Evolutionary conservation across 2,797 vertebrate species (phyloP).

Genomic region (Amblyopsis hoosieri): DNA sequence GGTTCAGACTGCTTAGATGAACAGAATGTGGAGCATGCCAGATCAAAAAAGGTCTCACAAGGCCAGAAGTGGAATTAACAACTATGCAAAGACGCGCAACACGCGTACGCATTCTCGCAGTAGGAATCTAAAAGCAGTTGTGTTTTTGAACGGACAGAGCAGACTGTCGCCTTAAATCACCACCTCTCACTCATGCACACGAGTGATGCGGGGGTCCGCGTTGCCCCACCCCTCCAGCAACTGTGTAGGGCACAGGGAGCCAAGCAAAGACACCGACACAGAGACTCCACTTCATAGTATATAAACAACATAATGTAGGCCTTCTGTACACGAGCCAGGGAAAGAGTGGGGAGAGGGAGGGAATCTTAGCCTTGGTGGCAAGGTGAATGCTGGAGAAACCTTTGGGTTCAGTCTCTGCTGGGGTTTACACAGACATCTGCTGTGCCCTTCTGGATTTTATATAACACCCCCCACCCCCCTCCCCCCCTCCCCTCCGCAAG

Average conservation of each 20-base stretch:
- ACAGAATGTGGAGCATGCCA: too few species aligned
- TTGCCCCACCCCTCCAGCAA: slow-evolving; percentile 24
- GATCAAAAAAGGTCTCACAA: too few species aligned
- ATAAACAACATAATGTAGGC: slow-evolving; percentile 59
- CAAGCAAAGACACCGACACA: slow-evolving; percentile 62
- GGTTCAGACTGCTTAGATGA: too few species aligned
- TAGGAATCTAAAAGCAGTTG: slow-evolving; percentile 48
- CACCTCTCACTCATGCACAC: slow-evolving; percentile 43
- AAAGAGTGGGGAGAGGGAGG: not conserved
- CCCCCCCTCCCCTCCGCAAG: slow-evolving; percentile 61
- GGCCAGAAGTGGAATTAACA: slow-evolving; percentile 24
- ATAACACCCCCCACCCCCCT: not conserved
- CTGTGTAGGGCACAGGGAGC: slow-evolving; percentile 46
- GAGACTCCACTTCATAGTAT: slow-evolving; percentile 57
- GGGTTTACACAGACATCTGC: slow-evolving; percentile 31
- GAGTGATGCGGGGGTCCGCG: slow-evolving; percentile 44
- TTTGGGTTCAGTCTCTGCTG: slow-evolving; percentile 30
- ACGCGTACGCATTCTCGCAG: slow-evolving; percentile 60
- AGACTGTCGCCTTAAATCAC: slow-evolving; percentile 24
- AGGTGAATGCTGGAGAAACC: slow-evolving; percentile 15
- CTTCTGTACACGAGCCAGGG: slow-evolving; percentile 22
- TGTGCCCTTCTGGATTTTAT: slow-evolving; percentile 25
- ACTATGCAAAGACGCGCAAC: slow-evolving; percentile 52
- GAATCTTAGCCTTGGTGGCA: slow-evolving; percentile 26
- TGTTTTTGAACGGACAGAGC: slow-evolving; percentile 44